Evolutionary conservation across 2,888 invertebrate genomes (phyloP), one percentile per base, ranked within the genome.

Genomic region (Torymus auratus): DNA sequence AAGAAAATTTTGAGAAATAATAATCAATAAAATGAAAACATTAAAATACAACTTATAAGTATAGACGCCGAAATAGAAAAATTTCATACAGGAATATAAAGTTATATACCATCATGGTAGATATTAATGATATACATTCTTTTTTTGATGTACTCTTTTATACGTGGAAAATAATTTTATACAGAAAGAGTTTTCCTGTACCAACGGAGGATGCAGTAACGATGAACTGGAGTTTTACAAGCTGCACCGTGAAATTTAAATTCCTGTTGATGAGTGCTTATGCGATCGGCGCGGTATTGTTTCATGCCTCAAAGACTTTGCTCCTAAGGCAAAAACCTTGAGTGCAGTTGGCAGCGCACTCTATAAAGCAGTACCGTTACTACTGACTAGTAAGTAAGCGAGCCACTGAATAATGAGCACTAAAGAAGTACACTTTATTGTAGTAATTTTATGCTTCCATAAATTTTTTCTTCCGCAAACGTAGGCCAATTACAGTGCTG

Each of bases 371-470:
- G 52, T 71, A 71, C 61, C 71, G 61, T 71, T 71, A 71, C 23
- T 12, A 53, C 60, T 60, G 60, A 50, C 60, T 70, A 23, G 61
- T 53, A 53, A 71, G 23, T 53, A 53, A 28, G 71, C 50, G 15
- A 74, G 58, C 65, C 13, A 74, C 65, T n/a, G 65, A 67, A 67
- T 67, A 67, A 74, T 67, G 65, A 67, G 17, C 23, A 52, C 15
- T 55, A 56, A 65, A 65, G 56, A 17, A 58, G 20, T 50, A 56
- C 56, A 58, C 20, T 74, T 74, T 65, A 58, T 58, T 64, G 13
- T 52, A 41, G 56, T 41, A 65, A 74, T 65, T 74, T 65, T 17
- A 74, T 41, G 62, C 61, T 52, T 11, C 71, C 71, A 41, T 53
- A 50, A 74, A 23, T 20, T 55, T 76, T 65, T 52, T 28, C 28